Base-by-base conservation (phyloP, 1,140 invertebrate species). In the Drosophila parabipectinata region DNA sequence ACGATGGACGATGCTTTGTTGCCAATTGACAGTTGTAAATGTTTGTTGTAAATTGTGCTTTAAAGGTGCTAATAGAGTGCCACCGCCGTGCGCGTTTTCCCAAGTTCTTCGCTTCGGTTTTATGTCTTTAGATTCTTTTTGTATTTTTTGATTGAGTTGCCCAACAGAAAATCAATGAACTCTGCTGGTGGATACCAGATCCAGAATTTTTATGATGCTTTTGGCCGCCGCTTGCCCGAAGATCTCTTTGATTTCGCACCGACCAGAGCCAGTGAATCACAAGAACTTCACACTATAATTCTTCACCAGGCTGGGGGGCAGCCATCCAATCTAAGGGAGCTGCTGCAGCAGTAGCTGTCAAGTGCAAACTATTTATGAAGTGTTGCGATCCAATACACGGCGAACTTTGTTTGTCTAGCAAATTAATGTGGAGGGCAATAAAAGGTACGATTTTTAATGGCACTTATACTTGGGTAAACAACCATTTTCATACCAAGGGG, bases 1-100 rank as follows among this genome's bases (percentile, higher is more conserved):
- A 18, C 18, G 18, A 18, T 21, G 26, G 44, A 18, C 44, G 55
- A 71, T 77, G 82, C 82, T 90, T 84, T 89, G 79, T 79, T 84
- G 85, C 83, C 79, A 90, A 90, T 90, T 90, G 88, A 90, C 88
- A 90, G 88, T 90, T 90, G 88, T 90, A 90, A 90, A 90, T 90
- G 88, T 89, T 83, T 80, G 84, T 79, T 87, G 83, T 88, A 88
- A 88, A 88, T 77, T 88, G 83, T 88, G 84, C 83, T 84, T 84
- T 80, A 88, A 44, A 90, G 88, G 88, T 90, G 88, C 88, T 90
- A 90, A 90, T 90, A 90, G 88, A 90, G 68, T 90, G 88, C 82
- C 88, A 90, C 83, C 88, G 84, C 77, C 73, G 81, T 85, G 81
- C 82, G 82, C 81, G 83, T 82, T 83, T 81, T 72, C 73, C 78